Evolutionary conservation across 2,888 invertebrate genomes (phyloP).

Genomic region (Prostheceraeus crozeri): DNA sequence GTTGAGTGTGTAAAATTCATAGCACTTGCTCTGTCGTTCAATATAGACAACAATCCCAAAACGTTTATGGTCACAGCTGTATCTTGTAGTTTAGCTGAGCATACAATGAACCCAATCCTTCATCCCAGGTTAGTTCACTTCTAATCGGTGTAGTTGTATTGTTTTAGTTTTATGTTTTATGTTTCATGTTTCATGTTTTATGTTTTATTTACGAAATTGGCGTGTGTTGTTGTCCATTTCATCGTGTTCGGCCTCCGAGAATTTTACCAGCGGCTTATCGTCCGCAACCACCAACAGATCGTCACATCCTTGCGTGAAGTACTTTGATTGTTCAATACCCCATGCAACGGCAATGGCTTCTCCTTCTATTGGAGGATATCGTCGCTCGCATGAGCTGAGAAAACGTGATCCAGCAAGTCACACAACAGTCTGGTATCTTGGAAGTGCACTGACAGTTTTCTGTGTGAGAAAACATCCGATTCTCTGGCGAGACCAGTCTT

Average conservation of each 20-base stretch:
- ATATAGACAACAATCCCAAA: too few species aligned
- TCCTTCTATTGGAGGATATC: slow-evolving; percentile 26
- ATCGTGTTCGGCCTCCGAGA: slow-evolving; percentile 10
- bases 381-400: slow-evolving; percentile 3
- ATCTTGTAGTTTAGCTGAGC: too few species aligned
- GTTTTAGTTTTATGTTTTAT: too few species aligned
- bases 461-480: slow-evolving; percentile 21
- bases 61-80: too few species aligned
- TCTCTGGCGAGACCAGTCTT: not conserved
- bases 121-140: too few species aligned
- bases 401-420: slow-evolving; percentile 7
- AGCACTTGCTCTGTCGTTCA: too few species aligned
- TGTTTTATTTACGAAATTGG: too few species aligned
- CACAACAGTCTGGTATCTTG: not conserved
- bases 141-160: too few species aligned
- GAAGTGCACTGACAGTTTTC: slow-evolving; percentile 37
- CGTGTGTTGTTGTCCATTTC: too few species aligned
- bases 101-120: too few species aligned
- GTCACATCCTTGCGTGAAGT: slow-evolving; percentile 21
- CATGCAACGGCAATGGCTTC: slow-evolving; percentile 28
- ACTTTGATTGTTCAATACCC: slow-evolving; percentile 20
- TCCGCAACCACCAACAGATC: slow-evolving; percentile 16
- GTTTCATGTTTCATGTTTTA: too few species aligned
- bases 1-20: too few species aligned
- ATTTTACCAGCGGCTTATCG: slow-evolving; percentile 10